Percentiles rank a stretch among this genome's conserved stretches.
phyloP scores from a whole-genome alignment of 2,113 vertebrate species.

The Aldabrachelys gigantea region DNA sequence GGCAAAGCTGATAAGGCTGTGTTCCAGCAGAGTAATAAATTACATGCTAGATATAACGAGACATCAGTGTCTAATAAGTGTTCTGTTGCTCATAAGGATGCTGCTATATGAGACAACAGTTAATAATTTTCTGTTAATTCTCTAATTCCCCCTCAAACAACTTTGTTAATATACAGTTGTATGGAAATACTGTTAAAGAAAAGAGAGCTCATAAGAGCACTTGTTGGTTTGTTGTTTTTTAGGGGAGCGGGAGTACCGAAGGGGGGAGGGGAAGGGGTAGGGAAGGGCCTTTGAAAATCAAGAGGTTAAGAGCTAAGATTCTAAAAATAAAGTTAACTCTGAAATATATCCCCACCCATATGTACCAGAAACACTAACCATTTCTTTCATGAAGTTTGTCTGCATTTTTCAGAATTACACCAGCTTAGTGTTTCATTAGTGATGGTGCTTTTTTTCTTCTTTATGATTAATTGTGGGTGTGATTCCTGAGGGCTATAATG shows the following conservation, averaged over 20 bases:
- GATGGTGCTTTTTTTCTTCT: neutral
- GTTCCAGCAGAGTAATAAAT: slow-evolving; percentile 84
- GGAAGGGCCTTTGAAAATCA: neutral
- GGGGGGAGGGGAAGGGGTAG: too few relatives aligned
- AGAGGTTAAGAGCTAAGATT: neutral
- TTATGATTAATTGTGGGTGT: rapidly evolving
- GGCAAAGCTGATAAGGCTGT: slow-evolving; percentile 79
- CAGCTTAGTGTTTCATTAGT: neutral
- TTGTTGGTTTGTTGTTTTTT: neutral
- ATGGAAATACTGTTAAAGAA: neutral
- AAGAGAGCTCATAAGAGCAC: neutral
- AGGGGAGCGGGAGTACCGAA: too few relatives aligned
- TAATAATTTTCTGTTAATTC: slow-evolving; percentile 79
- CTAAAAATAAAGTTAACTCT: neutral
- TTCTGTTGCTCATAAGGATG: slow-evolving; percentile 68
- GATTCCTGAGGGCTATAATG: rapidly evolving
- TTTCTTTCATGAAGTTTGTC: neutral
- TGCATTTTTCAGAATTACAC: neutral
- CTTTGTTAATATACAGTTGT: slow-evolving; percentile 35
- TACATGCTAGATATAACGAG: slow-evolving; percentile 80
- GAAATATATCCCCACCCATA: neutral
- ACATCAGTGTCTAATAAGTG: slow-evolving; percentile 75
- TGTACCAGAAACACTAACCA: rapidly evolving
- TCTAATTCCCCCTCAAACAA: slow-evolving; percentile 57
- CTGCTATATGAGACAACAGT: slow-evolving; percentile 56